Base-by-base conservation (phyloP, 30 jellyfish, hydroid and myxozoan genomes). In the Cassiopea xamachana region DNA sequence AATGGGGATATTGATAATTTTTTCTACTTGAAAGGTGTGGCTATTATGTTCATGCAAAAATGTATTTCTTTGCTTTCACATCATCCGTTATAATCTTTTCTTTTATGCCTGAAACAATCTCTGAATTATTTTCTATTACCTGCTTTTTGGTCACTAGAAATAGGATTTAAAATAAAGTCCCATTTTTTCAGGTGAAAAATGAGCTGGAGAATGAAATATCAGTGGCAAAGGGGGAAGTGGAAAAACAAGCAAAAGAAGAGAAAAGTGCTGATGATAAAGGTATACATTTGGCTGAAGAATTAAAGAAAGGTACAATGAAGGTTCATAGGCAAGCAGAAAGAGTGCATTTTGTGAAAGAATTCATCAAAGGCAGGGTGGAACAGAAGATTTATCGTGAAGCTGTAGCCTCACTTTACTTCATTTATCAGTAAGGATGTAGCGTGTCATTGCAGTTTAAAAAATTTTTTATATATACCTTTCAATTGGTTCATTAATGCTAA, bases 281-380 rank as follows among this genome's bases (percentile, higher is more conserved):
- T 12, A 72, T 86, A 13, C 77, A 73, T 46, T 75, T 91, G 17
- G 85, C 97, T 14, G 64, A 81, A 8, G 92, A 91, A 49, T 50
- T 91, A 69, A 91, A 91, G 47, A 67, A 51, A 59, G 90, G 90
- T 46, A 76, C 93, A 8, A 84, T 78, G 82, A 91, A 91, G 70
- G 86, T 73, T 44, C 97, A 91, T 74, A 68, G 97, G 14, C 83
- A 78, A 77, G 94, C 94, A 48, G 91, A 87, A 68, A 84, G 73
- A 7, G 90, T 87, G 50, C 95, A 91, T 73, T 91, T 84, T 81
- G 85, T 91, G 48, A 79, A 77, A 72, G 94, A 85, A 18, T 79
- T 91, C 39, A 64, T 91, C 73, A 91, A 85, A 85, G 97, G 97
- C 18, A 85, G 90, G 39, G 94, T 91, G 7, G 97, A 85, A 18